A percentile compares a stretch with the other conserved stretches of the same genome.
These are phyloP conservation scores for Tillus elongatus DNA, from an alignment of 2,888 invertebrate species.

Conservation along the genomic window DNA sequence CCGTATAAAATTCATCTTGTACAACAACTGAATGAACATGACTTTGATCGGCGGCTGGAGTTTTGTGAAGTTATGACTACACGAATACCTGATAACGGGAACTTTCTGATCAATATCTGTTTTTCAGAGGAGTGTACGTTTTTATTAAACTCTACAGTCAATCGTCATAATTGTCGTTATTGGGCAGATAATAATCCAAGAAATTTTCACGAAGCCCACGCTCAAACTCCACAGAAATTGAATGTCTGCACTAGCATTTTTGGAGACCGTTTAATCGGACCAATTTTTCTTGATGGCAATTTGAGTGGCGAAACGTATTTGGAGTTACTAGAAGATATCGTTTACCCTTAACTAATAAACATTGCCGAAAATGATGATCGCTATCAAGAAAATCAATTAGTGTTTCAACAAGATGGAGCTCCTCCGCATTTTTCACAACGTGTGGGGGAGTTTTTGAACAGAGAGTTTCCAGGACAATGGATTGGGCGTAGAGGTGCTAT, in stretches of 20 bases:
- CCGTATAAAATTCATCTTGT: slow-evolving; percentile 22
- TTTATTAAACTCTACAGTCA: slow-evolving; percentile 13
- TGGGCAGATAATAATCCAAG: slow-evolving; percentile 6
- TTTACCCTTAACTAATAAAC: neutral
- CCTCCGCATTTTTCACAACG: neutral
- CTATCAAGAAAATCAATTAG: neutral
- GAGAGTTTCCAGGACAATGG: slow-evolving; percentile 1
- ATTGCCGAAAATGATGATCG: slow-evolving; percentile 3
- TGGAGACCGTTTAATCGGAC: no score
- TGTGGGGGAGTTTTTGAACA: neutral
- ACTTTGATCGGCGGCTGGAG: slow-evolving; percentile 21
- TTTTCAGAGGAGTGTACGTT: slow-evolving; percentile 13
- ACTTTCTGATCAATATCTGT: slow-evolving; percentile 8
- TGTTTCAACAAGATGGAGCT: slow-evolving; percentile 2
- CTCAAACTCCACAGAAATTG: slow-evolving; percentile 6
- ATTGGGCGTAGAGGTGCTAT: neutral
- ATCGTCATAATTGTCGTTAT: slow-evolving; percentile 14
- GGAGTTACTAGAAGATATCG: neutral
- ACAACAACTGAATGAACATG: slow-evolving; percentile 22
- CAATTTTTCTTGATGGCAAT: neutral
- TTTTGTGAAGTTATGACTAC: slow-evolving; percentile 17
- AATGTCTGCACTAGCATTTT: no score
- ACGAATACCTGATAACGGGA: neutral
- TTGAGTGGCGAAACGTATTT: no score
- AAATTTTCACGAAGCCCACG: slow-evolving; percentile 1